phyloP scores from a whole-genome alignment of 2,113 vertebrate genomes.

The Chiloscyllium plagiosum region DNA sequence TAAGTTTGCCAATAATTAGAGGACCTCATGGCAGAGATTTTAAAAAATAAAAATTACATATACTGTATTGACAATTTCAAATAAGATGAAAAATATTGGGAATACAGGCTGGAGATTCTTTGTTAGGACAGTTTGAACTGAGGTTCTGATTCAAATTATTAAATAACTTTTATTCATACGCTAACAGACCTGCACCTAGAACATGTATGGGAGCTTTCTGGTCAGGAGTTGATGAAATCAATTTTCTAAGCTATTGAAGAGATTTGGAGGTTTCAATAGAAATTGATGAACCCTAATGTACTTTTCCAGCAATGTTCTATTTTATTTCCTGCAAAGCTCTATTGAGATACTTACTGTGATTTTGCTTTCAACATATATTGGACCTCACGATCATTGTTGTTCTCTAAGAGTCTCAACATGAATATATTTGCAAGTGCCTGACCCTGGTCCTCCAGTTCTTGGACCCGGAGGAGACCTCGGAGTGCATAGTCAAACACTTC shows the following conservation, averaged over 20 bases:
- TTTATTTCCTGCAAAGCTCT: conserved; percentile 41
- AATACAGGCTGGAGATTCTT: neutral
- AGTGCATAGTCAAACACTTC: conserved; percentile 86
- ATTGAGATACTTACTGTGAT: conserved; percentile 70
- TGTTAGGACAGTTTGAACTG: neutral
- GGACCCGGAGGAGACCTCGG: conserved; percentile 80
- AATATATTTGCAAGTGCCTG: conserved; percentile 84
- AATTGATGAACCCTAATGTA: neutral
- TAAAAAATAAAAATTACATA: neutral
- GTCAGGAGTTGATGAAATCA: neutral
- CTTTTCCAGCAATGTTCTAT: neutral
- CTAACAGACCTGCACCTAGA: neutral
- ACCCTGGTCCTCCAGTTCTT: conserved; percentile 89
- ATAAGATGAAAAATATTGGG: neutral
- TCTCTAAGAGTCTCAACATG: conserved; percentile 82
- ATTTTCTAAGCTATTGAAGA: neutral
- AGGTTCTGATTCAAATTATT: neutral
- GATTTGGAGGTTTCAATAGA: neutral
- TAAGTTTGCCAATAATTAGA: neutral
- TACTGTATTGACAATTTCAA: neutral
- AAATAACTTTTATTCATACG: neutral
- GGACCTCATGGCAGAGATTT: neutral
- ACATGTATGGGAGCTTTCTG: neutral
- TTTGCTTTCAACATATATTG: conserved; percentile 86
- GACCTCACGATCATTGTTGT: conserved; percentile 76